Evolutionary conservation across 2,113 vertebrate species (phyloP), one percentile per base, ranked within the genome.

Genomic region (Elephantulus edwardii): DNA sequence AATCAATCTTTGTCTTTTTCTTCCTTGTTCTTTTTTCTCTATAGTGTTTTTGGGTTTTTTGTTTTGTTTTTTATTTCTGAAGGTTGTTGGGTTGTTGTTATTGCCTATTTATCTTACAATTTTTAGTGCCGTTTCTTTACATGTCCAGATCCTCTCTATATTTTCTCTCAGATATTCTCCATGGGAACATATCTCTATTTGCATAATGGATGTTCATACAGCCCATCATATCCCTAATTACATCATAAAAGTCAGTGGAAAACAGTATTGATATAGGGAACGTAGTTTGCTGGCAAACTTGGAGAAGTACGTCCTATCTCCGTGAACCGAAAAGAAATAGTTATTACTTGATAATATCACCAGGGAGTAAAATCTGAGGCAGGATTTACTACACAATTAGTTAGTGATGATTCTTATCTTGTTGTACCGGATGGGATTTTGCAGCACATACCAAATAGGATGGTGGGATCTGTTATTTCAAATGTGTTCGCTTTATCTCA

Each of bases 371-470:
- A 88, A 52, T 88, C 79, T 80, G n/a, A 78, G 48, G 71, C 70
- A 71, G 33, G 44, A 95, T 95, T 96, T 94, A 93, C 78, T 91
- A 86, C 1, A 11, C n/a, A 93, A 64, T 95, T 94, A 93, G 74
- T 75, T 82, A 77, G 79, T 76, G 79, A 77, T 40, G 75, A 91
- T 94, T 19, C 54, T 92, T 93, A 93, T 91, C 79, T 24, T 54
- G 56, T 40, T 19, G 13, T 72, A 48, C 85, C 82, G 62, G 68
- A 72, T 93, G 85, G 93, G 40, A 16, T 90, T 88, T 92, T 88
- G 71, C 81, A 86, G 54, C 22, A 14, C 44, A 60, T 70, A 54
- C 89, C 5, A 16, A 40, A 88, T 87, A 85, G 28, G 58, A 17
- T 42, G 35, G 26, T 11, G 19, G 66, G 54, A 50, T 93, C 75